Evolutionary conservation across 2,797 vertebrate species (phyloP).

Genomic region (Melanogrammus aeglefinus): DNA sequence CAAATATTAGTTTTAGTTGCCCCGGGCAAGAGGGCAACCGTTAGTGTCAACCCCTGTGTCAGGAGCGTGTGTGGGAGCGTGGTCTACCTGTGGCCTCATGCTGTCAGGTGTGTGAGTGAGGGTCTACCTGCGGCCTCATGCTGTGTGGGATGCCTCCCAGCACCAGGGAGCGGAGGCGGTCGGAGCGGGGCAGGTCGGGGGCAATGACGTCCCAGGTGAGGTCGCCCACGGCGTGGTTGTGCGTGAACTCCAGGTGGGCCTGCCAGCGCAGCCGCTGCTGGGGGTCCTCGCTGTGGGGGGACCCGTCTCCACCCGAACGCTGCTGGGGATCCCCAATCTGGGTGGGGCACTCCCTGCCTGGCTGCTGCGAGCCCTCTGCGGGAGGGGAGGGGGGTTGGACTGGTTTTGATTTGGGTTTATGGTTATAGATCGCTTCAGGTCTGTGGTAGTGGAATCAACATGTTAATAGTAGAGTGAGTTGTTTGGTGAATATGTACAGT

Average conservation of each 20-base stretch:
- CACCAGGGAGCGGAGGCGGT: conserved; percentile 88
- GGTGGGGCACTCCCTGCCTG: conserved; percentile 70
- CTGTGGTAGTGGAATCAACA: no score
- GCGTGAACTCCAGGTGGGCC: conserved; percentile 97
- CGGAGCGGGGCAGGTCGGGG: conserved; percentile 82
- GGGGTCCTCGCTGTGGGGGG: conserved; percentile 85
- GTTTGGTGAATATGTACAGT: no score
- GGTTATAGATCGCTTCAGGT: not conserved
- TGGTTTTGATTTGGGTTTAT: not conserved
- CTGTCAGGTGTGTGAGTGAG: no score
- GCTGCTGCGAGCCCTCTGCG: conserved; percentile 77
- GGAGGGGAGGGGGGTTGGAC: not conserved
- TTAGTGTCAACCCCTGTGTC: no score
- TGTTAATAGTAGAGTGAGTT: no score
- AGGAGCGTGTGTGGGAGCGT: no score
- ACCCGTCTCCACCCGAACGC: conserved; percentile 57
- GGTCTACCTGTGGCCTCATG: conserved; percentile 61
- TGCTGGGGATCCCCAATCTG: conserved; percentile 90
- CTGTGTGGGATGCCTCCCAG: conserved; percentile 92
- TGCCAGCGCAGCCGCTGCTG: conserved; percentile 96
- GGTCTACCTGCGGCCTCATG: conserved; percentile 93
- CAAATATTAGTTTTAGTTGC: no score
- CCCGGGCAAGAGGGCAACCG: no score
- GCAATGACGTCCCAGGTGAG: conserved; percentile 98
- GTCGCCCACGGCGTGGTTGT: conserved; percentile 96